Evolutionary conservation across 2,888 invertebrate genomes (phyloP), one percentile per base, ranked within the genome.

Genomic region (Phanerotoma sp.): DNA sequence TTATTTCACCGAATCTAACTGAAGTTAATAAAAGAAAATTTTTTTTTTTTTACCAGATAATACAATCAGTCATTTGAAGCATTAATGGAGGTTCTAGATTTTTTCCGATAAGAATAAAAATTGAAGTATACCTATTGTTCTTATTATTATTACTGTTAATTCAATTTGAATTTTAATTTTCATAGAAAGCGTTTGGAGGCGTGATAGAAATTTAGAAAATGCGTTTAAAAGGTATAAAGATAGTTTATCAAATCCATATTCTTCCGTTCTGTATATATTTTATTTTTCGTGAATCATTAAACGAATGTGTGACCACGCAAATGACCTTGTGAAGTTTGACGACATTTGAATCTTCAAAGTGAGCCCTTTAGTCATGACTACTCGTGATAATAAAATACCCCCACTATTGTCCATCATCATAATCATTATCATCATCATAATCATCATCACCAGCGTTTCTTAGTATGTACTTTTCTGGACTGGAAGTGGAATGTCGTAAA

Each of bases 401-500:
- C 25, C 25, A 25, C 3, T 1, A 25, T 1, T 7, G 25, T 25
- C 25, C n/a, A 25, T 25, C 25, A 25, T 7, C 3, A 9, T 25
- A 7, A 9, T 25, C 25, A n/a, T n/a, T n/a, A n/a, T n/a, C n/a
- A n/a, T n/a, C n/a, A n/a, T n/a, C n/a, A n/a, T n/a, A n/a, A n/a
- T n/a, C n/a, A n/a, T n/a, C n/a, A n/a, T n/a, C n/a, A n/a, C n/a
- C n/a, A n/a, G n/a, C n/a, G n/a, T n/a, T n/a, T n/a, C n/a, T n/a
- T n/a, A n/a, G n/a, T n/a, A n/a, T n/a, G 13, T 28, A 33, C 33
- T 33, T 33, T 49, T 49, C 15, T 30, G 30, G 40, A 41, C 32
- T 37, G 10, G 21, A 41, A 50, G 41, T n/a, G 6, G 35, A 50
- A 41, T 30, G 32, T 41, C 41, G 41, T 50, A 50, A 50, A 50